Evolutionary conservation across 2,888 invertebrate genomes (phyloP).

Genomic region (Toxonevra muliebris): DNA sequence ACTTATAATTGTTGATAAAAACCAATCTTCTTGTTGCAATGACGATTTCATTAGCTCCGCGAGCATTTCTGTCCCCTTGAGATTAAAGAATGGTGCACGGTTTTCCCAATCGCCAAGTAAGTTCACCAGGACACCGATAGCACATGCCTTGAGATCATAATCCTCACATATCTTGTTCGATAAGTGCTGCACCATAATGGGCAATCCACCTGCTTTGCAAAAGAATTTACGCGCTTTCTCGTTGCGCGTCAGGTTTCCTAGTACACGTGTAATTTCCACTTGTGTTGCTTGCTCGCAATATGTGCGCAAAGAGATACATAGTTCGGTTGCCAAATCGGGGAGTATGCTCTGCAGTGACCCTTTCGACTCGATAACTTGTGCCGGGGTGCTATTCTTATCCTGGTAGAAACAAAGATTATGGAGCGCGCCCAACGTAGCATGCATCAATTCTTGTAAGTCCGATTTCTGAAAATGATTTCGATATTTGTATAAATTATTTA

Average conservation of each 20-base stretch:
- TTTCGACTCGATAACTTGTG: slow-evolving; percentile 39
- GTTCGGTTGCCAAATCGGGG: slow-evolving; percentile 51
- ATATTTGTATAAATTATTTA: neutral
- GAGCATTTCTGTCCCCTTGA: slow-evolving; percentile 67
- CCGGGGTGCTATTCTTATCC: slow-evolving; percentile 63
- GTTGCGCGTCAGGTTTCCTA: slow-evolving; percentile 83
- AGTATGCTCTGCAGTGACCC: slow-evolving; percentile 58
- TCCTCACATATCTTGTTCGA: slow-evolving; percentile 57
- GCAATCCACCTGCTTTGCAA: slow-evolving; percentile 73
- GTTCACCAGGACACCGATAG: slow-evolving; percentile 85
- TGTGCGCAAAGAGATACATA: slow-evolving; percentile 53
- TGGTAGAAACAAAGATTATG: slow-evolving; percentile 86
- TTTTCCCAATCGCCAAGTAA: slow-evolving; percentile 72
- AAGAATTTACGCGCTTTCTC: slow-evolving; percentile 72
- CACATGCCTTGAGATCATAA: slow-evolving; percentile 76
- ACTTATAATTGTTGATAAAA: slow-evolving; percentile 77
- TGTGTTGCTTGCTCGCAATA: slow-evolving; percentile 59
- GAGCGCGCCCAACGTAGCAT: slow-evolving; percentile 81
- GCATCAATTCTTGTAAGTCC: slow-evolving; percentile 77
- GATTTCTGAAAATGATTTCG: slow-evolving; percentile 49
- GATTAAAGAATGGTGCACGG: slow-evolving; percentile 67
- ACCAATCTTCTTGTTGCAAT: slow-evolving; percentile 73
- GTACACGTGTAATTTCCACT: slow-evolving; percentile 79
- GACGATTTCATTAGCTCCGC: slow-evolving; percentile 69
- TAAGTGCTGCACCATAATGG: slow-evolving; percentile 65